phyloP scores from a whole-genome alignment of 30 jellyfish, hydroid and myxozoan species.

The Hydra vulgaris region DNA sequence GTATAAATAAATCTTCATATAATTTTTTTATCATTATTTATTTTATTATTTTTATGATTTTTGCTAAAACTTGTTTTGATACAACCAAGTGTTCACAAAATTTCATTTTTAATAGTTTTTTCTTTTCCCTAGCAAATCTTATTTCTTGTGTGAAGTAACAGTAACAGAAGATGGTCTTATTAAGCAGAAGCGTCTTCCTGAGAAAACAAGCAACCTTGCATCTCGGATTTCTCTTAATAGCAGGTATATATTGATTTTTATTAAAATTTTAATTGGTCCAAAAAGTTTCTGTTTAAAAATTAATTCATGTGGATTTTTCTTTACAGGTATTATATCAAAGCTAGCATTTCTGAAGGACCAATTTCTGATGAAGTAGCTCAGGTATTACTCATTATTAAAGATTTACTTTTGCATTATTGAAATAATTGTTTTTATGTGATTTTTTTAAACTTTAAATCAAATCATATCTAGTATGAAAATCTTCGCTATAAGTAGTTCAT shows the following conservation, averaged over 20 bases:
- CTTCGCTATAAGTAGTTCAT: no score
- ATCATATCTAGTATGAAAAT: no score
- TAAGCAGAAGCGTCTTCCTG: constrained; percentile 65
- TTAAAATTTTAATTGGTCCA: background rate
- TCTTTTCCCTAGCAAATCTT: constrained; percentile 44
- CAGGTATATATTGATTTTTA: constrained; percentile 40
- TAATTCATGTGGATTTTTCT: no score
- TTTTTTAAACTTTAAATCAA: no score
- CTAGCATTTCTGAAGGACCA: constrained; percentile 84
- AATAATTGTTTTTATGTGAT: no score
- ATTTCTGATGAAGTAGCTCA: constrained; percentile 83
- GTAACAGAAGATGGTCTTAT: constrained; percentile 83
- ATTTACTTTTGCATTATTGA: no score
- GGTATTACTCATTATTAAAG: constrained; percentile 42
- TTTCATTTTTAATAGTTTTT: background rate
- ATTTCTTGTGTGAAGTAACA: constrained; percentile 80
- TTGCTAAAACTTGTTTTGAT: no score
- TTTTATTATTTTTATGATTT: no score
- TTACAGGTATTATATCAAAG: constrained; percentile 63
- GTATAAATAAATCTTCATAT: no score
- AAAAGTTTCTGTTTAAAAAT: no score
- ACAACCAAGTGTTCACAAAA: no score
- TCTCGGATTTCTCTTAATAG: constrained; percentile 71
- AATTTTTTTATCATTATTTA: no score
- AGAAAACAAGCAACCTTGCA: constrained; percentile 60